These are phyloP conservation scores for Pygathrix nemaeus DNA, from an alignment of 2,113 vertebrate genomes.

Conservation along the genomic window DNA sequence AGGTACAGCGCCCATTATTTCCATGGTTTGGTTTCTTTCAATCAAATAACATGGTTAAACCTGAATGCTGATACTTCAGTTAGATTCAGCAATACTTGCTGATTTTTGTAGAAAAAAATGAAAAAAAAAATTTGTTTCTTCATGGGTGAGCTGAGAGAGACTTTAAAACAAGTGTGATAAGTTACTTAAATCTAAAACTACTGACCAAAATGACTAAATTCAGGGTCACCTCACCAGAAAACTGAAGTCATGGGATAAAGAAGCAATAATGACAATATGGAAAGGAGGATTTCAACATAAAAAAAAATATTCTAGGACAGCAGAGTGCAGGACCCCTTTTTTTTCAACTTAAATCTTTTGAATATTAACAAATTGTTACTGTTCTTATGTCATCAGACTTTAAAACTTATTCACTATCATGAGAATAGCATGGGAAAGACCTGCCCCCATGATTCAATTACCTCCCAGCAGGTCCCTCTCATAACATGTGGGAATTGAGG, in stretches of 20 bases:
- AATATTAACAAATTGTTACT: background rate
- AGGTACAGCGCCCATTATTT: background rate
- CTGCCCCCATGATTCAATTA: too few relatives aligned
- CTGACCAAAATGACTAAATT: background rate
- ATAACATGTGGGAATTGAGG: too few relatives aligned
- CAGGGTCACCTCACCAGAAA: slow-evolving; percentile 21
- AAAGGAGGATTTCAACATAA: background rate
- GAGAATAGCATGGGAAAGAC: too few relatives aligned
- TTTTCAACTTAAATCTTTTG: background rate
- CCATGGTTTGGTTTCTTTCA: background rate
- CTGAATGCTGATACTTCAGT: background rate
- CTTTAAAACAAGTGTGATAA: background rate
- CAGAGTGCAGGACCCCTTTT: background rate
- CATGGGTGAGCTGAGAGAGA: slow-evolving; percentile 10
- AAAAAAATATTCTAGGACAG: background rate
- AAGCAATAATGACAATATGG: background rate
- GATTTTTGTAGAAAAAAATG: background rate
- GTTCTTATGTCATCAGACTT: background rate
- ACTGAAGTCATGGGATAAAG: background rate
- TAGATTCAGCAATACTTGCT: background rate
- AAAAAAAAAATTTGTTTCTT: background rate
- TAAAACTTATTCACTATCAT: background rate
- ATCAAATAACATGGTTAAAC: slow-evolving; percentile 32
- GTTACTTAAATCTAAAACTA: slow-evolving; percentile 46
- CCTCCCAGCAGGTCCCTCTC: too few relatives aligned